A percentile compares a stretch with the other conserved stretches of the same genome.
These are phyloP conservation scores for Pristis pectinata DNA, from an alignment of 2,797 vertebrate genomes.

Conservation along the genomic window DNA sequence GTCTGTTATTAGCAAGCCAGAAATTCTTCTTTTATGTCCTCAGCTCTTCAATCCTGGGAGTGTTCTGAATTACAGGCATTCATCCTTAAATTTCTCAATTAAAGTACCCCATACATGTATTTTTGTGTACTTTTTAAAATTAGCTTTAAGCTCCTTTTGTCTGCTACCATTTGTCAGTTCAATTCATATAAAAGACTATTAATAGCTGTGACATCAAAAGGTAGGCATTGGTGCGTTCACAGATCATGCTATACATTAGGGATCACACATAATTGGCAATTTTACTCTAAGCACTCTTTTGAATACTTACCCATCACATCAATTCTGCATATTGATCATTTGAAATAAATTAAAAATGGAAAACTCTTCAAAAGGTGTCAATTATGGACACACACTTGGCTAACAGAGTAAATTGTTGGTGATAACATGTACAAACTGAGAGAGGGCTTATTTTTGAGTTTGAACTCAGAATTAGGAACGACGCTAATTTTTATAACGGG, in stretches of 20 bases:
- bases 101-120: neutral
- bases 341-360: neutral
- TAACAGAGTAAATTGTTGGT: no score
- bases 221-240: neutral
- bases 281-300: neutral
- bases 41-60: neutral
- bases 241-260: neutral
- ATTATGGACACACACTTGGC: neutral
- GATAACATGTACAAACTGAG: neutral
- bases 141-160: neutral
- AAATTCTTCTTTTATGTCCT: neutral
- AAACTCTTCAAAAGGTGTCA: neutral
- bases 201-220: neutral
- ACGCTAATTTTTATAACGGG: neutral
- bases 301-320: neutral
- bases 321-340: neutral
- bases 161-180: neutral
- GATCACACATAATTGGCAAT: neutral
- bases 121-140: neutral
- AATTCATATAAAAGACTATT: neutral
- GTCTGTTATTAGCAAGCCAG: neutral
- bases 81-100: neutral
- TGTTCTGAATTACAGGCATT: neutral
- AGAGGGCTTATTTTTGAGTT: neutral
- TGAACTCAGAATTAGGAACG: neutral